Percentiles rank a stretch among this genome's conserved stretches.
Evolutionary conservation across 2,888 invertebrate species (phyloP).

Genomic region (Sesia bembeciformis): DNA sequence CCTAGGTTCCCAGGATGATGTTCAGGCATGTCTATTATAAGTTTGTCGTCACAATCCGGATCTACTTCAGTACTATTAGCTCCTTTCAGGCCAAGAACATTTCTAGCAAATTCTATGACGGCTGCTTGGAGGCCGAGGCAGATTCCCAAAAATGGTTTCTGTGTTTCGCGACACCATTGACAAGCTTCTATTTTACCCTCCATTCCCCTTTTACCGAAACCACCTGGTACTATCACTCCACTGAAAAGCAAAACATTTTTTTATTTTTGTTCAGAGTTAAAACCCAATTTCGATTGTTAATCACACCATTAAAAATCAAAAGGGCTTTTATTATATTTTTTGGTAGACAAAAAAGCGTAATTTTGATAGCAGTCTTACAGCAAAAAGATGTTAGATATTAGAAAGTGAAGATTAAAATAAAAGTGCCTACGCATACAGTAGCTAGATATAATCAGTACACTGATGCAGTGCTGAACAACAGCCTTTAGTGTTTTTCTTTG

Average conservation of each 20-base stretch:
- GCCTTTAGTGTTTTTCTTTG: too few species aligned
- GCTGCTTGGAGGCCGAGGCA: slow-evolving; percentile 98
- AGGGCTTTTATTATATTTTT: too few species aligned
- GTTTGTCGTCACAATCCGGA: slow-evolving; percentile 80
- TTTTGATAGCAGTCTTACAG: too few species aligned
- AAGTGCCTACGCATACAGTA: too few species aligned
- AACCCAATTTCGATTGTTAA: too few species aligned
- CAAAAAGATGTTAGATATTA: too few species aligned
- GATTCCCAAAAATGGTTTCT: slow-evolving; percentile 94
- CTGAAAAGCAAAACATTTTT: slow-evolving; percentile 54
- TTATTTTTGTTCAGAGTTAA: too few species aligned
- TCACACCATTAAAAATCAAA: too few species aligned
- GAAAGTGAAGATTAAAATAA: too few species aligned
- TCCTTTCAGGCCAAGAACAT: slow-evolving; percentile 82
- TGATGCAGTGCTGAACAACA: too few species aligned
- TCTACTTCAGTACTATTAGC: slow-evolving; percentile 93
- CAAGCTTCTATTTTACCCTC: slow-evolving; percentile 97
- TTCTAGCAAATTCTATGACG: slow-evolving; percentile 95
- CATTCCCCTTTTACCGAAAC: slow-evolving; percentile 96
- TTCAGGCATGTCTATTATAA: slow-evolving; percentile 99
- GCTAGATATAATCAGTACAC: too few species aligned
- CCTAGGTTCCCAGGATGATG: slow-evolving; percentile 95
- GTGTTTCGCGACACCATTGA: slow-evolving; percentile 92
- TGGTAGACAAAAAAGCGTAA: too few species aligned
- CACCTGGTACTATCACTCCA: slow-evolving; percentile 97